Conservation (phyloP, 2,888 invertebrate species). For the Stomorhina lunata region DNA sequence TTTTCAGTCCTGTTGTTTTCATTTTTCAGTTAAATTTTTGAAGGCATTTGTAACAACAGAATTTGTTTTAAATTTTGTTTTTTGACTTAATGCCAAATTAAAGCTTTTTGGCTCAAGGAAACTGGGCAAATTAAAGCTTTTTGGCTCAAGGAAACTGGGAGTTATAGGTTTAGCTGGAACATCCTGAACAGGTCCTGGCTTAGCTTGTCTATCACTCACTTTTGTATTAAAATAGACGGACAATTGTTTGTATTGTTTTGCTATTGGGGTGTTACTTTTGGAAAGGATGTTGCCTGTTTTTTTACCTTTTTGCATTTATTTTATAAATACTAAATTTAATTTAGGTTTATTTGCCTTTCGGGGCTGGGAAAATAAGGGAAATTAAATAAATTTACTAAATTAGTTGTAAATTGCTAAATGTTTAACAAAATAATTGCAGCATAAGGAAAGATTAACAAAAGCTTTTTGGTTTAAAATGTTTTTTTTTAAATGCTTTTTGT, state of each 20-base stretch:
- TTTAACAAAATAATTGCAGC: no score
- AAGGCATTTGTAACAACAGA: conserved; percentile 9
- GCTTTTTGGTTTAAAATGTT: no score
- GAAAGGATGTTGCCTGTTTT: conserved; percentile 1
- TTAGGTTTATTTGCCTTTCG: conserved; percentile 11
- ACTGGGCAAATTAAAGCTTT: no score
- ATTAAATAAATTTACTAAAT: conserved; percentile 25
- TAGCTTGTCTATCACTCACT: conserved; percentile 63
- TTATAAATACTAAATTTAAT: conserved; percentile 35
- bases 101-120: conserved; percentile 38
- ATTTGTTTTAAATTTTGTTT: conserved; percentile 55
- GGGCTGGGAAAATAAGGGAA: not conserved
- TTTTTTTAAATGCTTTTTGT: no score
- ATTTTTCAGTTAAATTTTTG: not conserved
- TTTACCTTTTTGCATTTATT: conserved; percentile 3
- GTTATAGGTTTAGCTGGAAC: conserved; percentile 1
- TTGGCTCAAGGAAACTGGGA: conserved; percentile 12
- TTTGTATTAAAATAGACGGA: conserved; percentile 42
- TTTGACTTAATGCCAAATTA: conserved; percentile 67
- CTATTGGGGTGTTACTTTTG: not conserved
- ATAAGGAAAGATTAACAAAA: no score
- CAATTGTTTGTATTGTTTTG: no score
- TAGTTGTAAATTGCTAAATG: conserved; percentile 14
- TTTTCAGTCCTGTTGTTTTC: no score
- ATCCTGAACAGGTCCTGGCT: not conserved